These are phyloP conservation scores for Epizoanthus fatuus DNA, from an alignment of 92 coral and sea anemone genomes.

Conservation along the genomic window DNA sequence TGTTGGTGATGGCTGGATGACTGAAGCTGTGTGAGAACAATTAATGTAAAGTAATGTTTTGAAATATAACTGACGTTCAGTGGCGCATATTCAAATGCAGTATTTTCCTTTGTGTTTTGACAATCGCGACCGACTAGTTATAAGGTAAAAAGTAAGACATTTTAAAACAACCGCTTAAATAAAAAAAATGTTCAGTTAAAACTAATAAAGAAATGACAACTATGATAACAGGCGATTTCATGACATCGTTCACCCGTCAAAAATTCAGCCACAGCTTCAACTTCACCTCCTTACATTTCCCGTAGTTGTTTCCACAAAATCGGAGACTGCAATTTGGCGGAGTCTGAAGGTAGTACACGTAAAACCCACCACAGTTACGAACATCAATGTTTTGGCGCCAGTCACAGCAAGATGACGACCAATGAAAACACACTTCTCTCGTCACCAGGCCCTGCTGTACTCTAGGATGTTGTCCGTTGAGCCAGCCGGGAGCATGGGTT, in stretches of 20 bases:
- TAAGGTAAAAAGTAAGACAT: too few relatives aligned
- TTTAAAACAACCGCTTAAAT: too few relatives aligned
- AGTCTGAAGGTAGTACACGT: background rate
- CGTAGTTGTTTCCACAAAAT: background rate
- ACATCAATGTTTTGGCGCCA: background rate
- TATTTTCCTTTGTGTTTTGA: too few relatives aligned
- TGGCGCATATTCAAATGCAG: too few relatives aligned
- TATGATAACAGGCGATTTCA: background rate
- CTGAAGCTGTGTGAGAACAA: too few relatives aligned
- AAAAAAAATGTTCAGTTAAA: too few relatives aligned
- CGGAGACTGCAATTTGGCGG: background rate
- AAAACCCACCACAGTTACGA: slow-evolving; percentile 23
- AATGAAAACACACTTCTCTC: slow-evolving; percentile 19
- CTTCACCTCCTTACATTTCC: background rate
- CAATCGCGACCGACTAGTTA: too few relatives aligned
- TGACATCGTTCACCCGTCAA: background rate
- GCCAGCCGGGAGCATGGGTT: slow-evolving; percentile 17
- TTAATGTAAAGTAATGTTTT: too few relatives aligned
- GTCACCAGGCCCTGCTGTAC: slow-evolving; percentile 21
- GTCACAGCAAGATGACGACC: background rate
- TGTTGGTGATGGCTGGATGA: too few relatives aligned
- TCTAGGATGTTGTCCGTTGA: slow-evolving; percentile 38
- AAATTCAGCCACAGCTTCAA: too few relatives aligned
- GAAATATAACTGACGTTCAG: too few relatives aligned
- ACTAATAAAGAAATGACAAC: too few relatives aligned